Evolutionary conservation across 2,797 vertebrate species (phyloP).

Genomic region (Discoglossus pictus): DNA sequence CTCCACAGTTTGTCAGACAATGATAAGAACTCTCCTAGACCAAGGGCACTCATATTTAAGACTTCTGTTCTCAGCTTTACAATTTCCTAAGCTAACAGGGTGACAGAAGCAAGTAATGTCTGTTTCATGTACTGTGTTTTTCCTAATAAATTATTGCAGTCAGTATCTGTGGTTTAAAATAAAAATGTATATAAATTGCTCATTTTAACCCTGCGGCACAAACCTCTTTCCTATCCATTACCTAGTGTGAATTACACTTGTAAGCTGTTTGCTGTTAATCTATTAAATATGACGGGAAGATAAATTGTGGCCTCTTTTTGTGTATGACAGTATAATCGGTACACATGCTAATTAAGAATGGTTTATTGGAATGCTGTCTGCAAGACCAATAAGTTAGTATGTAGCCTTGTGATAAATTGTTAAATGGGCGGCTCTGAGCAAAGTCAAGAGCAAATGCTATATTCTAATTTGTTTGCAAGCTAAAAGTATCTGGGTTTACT

Average conservation of each 20-base stretch:
- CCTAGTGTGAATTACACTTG: conserved; percentile 56
- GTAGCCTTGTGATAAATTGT: conserved; percentile 49
- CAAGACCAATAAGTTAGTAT: conserved; percentile 63
- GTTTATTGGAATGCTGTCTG: conserved; percentile 76
- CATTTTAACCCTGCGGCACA: not conserved
- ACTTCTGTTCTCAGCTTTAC: too few species aligned
- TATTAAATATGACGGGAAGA: conserved; percentile 81
- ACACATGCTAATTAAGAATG: conserved; percentile 79
- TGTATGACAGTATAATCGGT: conserved; percentile 81
- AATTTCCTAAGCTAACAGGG: not conserved
- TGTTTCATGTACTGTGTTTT: conserved; percentile 2
- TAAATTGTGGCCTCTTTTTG: conserved; percentile 77
- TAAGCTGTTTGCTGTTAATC: conserved; percentile 67
- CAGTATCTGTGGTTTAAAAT: too few species aligned
- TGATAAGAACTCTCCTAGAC: too few species aligned
- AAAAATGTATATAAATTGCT: too few species aligned
- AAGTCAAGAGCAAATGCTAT: conserved; percentile 48
- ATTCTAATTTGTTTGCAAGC: conserved; percentile 27
- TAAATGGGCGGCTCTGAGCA: not conserved
- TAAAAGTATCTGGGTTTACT: not conserved
- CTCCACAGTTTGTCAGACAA: too few species aligned
- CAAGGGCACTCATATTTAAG: not conserved
- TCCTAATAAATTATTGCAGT: too few species aligned
- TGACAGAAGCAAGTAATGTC: conserved; percentile 8
- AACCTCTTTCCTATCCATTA: conserved; percentile 61